Evolutionary conservation across 2,888 invertebrate species (phyloP).

Genomic region (Endotricha flammealis): DNA sequence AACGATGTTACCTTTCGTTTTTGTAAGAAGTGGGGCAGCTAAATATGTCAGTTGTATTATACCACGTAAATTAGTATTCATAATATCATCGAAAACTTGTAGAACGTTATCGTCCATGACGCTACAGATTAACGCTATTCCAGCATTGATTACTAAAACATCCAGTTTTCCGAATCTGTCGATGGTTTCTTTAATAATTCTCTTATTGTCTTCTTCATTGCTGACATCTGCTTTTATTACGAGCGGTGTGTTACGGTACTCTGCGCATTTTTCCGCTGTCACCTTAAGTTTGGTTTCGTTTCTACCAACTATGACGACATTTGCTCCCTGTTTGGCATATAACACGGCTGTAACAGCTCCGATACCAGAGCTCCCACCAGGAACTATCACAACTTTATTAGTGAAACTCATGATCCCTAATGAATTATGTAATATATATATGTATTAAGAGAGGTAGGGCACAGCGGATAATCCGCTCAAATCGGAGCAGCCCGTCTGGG

Average conservation of each 20-base stretch:
- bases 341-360: slow-evolving; percentile 20
- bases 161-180: slow-evolving; percentile 24
- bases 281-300: slow-evolving; percentile 23
- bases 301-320: slow-evolving; percentile 23
- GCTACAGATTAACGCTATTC: slow-evolving; percentile 4
- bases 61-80: slow-evolving; percentile 23
- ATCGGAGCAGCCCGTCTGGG: too few species aligned
- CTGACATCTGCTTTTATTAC: slow-evolving; percentile 23
- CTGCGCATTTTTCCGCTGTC: slow-evolving; percentile 17
- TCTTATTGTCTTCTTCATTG: slow-evolving; percentile 17
- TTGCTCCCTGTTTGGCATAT: slow-evolving; percentile 21
- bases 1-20: slow-evolving; percentile 23
- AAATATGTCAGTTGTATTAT: slow-evolving; percentile 20
- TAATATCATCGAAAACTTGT: slow-evolving; percentile 20
- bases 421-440: too few species aligned
- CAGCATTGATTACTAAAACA: slow-evolving; percentile 28
- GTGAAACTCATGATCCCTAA: slow-evolving; percentile 5
- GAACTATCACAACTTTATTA: slow-evolving; percentile 20
- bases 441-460: too few species aligned
- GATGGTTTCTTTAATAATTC: slow-evolving; percentile 22
- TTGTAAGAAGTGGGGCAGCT: slow-evolving; percentile 19
- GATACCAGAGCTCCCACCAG: slow-evolving; percentile 26
- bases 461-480: too few species aligned
- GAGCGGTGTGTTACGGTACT: slow-evolving; percentile 16
- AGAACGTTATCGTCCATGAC: slow-evolving; percentile 15